These are phyloP conservation scores for Oreocharis arfaki DNA, from an alignment of 2,113 vertebrate species.

Conservation along the genomic window DNA sequence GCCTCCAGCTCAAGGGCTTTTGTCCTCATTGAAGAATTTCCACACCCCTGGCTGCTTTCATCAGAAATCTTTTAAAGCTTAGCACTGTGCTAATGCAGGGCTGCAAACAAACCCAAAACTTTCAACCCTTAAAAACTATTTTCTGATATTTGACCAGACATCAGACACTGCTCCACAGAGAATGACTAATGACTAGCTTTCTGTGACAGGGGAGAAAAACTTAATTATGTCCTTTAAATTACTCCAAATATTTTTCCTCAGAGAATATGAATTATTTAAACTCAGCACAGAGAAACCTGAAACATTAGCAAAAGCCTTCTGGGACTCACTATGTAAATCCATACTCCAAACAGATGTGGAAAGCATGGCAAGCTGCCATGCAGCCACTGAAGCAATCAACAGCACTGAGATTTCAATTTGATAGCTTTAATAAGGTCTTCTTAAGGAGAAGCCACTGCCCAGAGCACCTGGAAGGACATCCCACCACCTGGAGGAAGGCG, in stretches of 20 bases:
- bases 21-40: not conserved
- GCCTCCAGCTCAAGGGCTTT: not conserved
- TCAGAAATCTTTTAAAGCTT: not conserved
- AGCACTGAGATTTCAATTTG: conserved; percentile 38
- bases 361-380: conserved; percentile 56
- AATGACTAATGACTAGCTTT: conserved; percentile 47
- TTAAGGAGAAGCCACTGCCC: not conserved
- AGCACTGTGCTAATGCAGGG: not conserved
- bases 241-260: conserved; percentile 67
- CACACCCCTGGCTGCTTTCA: not conserved
- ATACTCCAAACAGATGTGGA: conserved; percentile 67
- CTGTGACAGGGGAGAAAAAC: not conserved
- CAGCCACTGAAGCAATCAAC: conserved; percentile 47
- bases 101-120: not conserved
- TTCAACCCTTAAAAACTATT: not conserved
- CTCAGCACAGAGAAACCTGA: conserved; percentile 68
- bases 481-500: conserved; percentile 55
- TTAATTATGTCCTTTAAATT: conserved; percentile 64
- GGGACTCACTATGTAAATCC: conserved; percentile 61
- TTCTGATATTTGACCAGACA: conserved; percentile 37
- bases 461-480: not conserved
- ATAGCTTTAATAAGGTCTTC: conserved; percentile 36
- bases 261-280: conserved; percentile 80
- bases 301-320: conserved; percentile 55
- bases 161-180: not conserved